Evolutionary conservation across 2,888 invertebrate genomes (phyloP).

Genomic region (Argyresthia goedartella): DNA sequence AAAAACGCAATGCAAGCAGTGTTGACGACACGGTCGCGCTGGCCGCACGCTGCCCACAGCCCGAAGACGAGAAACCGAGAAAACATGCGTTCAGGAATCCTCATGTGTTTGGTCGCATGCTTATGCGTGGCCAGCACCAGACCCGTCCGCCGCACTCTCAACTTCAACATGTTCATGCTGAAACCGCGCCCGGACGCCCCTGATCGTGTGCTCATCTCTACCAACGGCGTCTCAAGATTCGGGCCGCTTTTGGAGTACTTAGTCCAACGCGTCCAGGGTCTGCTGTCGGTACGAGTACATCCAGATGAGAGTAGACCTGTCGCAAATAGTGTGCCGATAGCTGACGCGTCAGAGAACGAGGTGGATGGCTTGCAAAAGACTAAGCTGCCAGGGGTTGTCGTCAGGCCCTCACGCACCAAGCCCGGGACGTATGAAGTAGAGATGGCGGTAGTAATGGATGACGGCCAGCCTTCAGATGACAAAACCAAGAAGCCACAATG

Average conservation of each 20-base stretch:
- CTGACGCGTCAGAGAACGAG: conserved; percentile 54
- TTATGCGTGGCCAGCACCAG: conserved; percentile 24
- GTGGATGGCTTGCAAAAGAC: conserved; percentile 57
- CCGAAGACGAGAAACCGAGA: conserved; percentile 1
- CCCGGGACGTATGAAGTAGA: conserved; percentile 57
- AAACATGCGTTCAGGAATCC: neutral
- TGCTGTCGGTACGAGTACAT: conserved; percentile 76
- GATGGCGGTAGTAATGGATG: conserved; percentile 53
- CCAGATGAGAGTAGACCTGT: conserved; percentile 35
- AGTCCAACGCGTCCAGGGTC: conserved; percentile 77
- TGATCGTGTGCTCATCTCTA: conserved; percentile 40
- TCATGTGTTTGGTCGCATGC: conserved; percentile 23
- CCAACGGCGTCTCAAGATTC: conserved; percentile 67
- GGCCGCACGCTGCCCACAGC: conserved; percentile 34
- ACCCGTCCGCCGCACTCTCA: conserved; percentile 51
- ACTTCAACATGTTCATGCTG: conserved; percentile 60
- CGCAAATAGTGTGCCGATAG: conserved; percentile 17
- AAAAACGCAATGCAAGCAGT: conserved; percentile 51
- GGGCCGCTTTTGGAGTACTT: conserved; percentile 78
- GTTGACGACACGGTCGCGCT: conserved; percentile 32
- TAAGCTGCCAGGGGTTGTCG: conserved; percentile 48
- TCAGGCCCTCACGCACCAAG: conserved; percentile 44
- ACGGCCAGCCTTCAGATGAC: conserved; percentile 42
- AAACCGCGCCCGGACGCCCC: conserved; percentile 35
- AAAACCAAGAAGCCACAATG: conserved; percentile 13